Conservation (phyloP, 2,888 invertebrate genomes). For the Lasioglossum calceatum region DNA sequence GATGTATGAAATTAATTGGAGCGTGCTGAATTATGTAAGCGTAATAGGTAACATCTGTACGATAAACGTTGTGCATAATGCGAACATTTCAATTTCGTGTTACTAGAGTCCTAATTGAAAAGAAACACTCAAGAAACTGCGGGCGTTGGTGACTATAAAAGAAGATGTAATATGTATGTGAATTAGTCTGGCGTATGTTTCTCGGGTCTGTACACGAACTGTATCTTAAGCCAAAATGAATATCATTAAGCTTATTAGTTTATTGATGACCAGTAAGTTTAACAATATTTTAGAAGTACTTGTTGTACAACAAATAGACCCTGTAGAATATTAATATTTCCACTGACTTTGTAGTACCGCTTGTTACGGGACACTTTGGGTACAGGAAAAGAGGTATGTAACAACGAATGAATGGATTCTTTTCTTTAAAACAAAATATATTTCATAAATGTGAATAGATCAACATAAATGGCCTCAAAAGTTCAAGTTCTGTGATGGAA, state of each 20-base stretch:
- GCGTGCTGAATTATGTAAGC: background rate
- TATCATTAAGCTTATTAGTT: conserved; percentile 23
- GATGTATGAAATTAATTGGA: background rate
- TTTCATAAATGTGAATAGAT: conserved; percentile 79
- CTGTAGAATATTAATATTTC: background rate
- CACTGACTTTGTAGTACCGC: conserved; percentile 32
- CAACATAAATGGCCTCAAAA: conserved; percentile 88
- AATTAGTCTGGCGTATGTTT: conserved; percentile 36
- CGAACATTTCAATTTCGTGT: conserved; percentile 36
- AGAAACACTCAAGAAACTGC: conserved; percentile 34
- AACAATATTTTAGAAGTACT: background rate
- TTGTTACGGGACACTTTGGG: conserved; percentile 65
- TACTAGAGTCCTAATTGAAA: conserved; percentile 37
- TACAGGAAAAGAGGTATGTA: conserved; percentile 73
- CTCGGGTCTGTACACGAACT: conserved; percentile 20
- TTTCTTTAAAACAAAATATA: background rate
- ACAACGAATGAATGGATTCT: background rate
- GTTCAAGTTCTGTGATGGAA: conserved; percentile 88
- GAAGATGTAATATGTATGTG: conserved; percentile 49
- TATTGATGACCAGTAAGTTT: conserved; percentile 39
- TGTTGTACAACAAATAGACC: background rate
- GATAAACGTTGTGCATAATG: conserved; percentile 3
- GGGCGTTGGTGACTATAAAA: conserved; percentile 33
- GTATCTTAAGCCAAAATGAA: conserved; percentile 10
- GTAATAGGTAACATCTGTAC: background rate